Conservation (phyloP, 2,113 vertebrate genomes). For the Peromyscus californicus region DNA sequence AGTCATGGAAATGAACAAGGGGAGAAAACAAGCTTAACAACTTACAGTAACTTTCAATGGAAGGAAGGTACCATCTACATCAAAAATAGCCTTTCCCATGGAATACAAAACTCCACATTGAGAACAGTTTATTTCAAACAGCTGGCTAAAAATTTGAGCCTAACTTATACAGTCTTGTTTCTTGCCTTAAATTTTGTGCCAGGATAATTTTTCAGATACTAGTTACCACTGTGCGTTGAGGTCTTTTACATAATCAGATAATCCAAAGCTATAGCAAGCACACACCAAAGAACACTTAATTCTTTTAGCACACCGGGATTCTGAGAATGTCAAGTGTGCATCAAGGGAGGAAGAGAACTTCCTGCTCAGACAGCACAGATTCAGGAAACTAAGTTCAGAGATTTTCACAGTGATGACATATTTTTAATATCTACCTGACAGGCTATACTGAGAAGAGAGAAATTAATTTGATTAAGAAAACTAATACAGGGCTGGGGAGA, state of each 20-base stretch:
- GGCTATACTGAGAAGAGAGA: background rate
- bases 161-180: background rate
- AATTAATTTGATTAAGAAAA: background rate
- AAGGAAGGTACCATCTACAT: background rate
- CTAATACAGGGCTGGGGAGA: background rate
- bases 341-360: background rate
- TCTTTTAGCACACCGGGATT: background rate
- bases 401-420: background rate
- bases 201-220: background rate
- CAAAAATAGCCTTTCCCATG: background rate
- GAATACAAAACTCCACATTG: background rate
- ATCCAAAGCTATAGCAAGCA: conserved; percentile 20
- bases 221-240: background rate
- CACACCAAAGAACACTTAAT: background rate
- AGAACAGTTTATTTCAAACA: background rate
- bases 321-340: background rate
- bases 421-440: background rate
- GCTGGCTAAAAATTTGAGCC: conserved; percentile 9
- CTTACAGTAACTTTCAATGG: background rate
- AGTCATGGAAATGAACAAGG: background rate
- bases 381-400: background rate
- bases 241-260: background rate
- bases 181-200: background rate
- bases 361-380: background rate
- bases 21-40: background rate